A percentile compares a stretch with the other conserved stretches of the same genome.
Conservation (phyloP, 2,113 vertebrate genomes). For the Vanacampus margaritifer region DNA sequence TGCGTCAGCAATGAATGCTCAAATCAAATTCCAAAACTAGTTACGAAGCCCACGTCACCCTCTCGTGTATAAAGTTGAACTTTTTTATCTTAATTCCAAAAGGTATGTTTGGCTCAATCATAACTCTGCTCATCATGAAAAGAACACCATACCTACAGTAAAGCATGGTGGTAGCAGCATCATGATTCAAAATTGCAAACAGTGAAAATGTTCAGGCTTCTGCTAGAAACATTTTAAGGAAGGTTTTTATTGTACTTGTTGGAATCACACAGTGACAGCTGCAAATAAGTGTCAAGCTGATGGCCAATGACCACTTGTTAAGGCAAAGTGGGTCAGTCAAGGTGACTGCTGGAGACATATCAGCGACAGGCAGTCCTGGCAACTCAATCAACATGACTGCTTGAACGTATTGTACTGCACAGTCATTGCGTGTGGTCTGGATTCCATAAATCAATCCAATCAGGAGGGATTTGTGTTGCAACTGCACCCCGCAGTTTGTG, state of each 20-base stretch:
- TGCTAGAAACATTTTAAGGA: too few relatives aligned
- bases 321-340: slow-evolving; percentile 45
- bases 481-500: neutral
- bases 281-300: slow-evolving; percentile 35
- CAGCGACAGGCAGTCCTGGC: neutral
- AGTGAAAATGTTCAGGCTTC: too few relatives aligned
- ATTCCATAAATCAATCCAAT: slow-evolving; percentile 11
- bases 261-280: slow-evolving; percentile 30
- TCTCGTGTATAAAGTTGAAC: too few relatives aligned
- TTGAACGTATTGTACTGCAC: slow-evolving; percentile 3
- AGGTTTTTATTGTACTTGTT: slow-evolving; percentile 2
- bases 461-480: slow-evolving; percentile 12
- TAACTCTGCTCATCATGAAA: too few relatives aligned
- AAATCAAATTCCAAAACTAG: too few relatives aligned
- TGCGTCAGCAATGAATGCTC: too few relatives aligned
- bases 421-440: neutral
- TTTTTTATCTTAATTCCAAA: too few relatives aligned
- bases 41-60: too few relatives aligned
- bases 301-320: slow-evolving; percentile 14
- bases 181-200: too few relatives aligned
- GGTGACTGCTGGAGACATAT: slow-evolving; percentile 46
- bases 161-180: too few relatives aligned
- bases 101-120: too few relatives aligned
- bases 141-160: too few relatives aligned
- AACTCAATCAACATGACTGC: slow-evolving; percentile 14